Conservation (phyloP, 2,888 invertebrate species). For the Anthophora plumipes region DNA sequence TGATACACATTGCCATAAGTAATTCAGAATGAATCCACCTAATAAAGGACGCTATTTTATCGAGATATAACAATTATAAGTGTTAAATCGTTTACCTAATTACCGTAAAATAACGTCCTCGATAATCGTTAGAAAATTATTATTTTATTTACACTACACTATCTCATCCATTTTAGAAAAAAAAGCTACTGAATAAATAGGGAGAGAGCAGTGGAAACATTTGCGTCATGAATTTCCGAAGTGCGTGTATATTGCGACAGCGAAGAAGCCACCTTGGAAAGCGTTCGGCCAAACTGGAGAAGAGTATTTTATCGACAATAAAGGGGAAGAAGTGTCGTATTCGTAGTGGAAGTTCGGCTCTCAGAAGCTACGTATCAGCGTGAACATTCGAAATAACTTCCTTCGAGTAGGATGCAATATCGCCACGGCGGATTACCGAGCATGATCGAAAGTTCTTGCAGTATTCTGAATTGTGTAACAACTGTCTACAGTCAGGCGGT, state of each 20-base stretch:
- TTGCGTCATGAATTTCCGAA: background rate
- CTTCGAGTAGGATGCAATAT: conserved; percentile 18
- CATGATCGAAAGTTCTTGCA: conserved; percentile 58
- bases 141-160: too few relatives aligned
- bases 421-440: conserved; percentile 38
- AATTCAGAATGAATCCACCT: too few relatives aligned
- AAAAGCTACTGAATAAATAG: background rate
- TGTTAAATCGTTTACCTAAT: too few relatives aligned
- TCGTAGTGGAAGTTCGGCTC: conserved; percentile 21
- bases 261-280: background rate
- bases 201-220: background rate
- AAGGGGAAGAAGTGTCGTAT: conserved; percentile 30
- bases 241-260: background rate
- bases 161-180: too few relatives aligned
- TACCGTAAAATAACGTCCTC: too few relatives aligned
- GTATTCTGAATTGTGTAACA: conserved; percentile 55
- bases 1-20: too few relatives aligned
- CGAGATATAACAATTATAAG: too few relatives aligned
- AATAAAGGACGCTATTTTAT: too few relatives aligned
- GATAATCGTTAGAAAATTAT: too few relatives aligned
- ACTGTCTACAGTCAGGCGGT: conserved; percentile 40
- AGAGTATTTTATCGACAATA: conserved; percentile 22
- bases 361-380: conserved; percentile 38
- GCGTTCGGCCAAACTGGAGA: conserved; percentile 25
- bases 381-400: conserved; percentile 21